Base-by-base conservation (phyloP, 2,113 vertebrate genomes). In the Candoia aspera region DNA sequence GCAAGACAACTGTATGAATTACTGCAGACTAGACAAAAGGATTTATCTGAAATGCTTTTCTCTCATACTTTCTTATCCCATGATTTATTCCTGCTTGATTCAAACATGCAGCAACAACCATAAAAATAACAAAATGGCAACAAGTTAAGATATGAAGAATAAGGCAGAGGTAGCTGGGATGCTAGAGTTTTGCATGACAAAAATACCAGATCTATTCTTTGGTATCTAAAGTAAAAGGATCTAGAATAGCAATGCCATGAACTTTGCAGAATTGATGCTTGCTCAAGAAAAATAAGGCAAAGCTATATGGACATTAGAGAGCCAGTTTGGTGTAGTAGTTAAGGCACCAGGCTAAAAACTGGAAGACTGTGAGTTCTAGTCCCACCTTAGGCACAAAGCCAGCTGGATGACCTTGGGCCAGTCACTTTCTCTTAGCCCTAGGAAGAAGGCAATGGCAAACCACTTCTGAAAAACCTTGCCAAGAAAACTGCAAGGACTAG, bases 1-100 rank as follows among this genome's bases (percentile, higher is more conserved):
- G 46, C 90, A 91, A 37, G 49, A 64, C 58, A 86, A 33, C 46
- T 26, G 1, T 68, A 91, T 86, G 59, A 91, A 91, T 86, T 91
- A 86, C 54, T 91, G 84, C 59, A 91, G 12, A 37, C 42, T 62
- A 49, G 15, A 85, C 83, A 91, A 33, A 60, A 64, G 79, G 3
- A 37, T 90, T 60, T 29, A 53, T 84, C 42, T 62, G 55, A 59
- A 85, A 85, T 33, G 19, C 42, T 84, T 58, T 12, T 26, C 4
- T 53, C 57, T 49, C 24, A 19, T 90, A 46, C 79, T 60, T n/a
- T 85, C 15, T n/a, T 57, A 55, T 2, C 37, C 12, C 6, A 4
- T 60, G 24, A 60, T 21, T 90, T 49, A 85, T 8, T 21, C 15
- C 13, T 46, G 55, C 79, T 84, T 59, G 55, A 49, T 85, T 60